phyloP scores from a whole-genome alignment of 1,140 invertebrate genomes.

The Riptortus pedestris region DNA sequence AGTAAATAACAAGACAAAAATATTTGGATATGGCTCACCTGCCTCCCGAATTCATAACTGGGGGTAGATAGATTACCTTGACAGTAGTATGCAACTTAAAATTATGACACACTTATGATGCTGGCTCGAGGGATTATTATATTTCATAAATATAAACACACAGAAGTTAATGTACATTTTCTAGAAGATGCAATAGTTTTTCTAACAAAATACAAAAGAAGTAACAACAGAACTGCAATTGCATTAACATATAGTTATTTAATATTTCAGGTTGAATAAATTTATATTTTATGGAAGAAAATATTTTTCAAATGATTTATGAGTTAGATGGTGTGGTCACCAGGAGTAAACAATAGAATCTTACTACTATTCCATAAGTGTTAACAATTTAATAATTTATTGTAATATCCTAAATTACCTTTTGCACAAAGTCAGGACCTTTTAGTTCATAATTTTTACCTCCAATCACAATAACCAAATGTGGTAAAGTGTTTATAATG shows the following conservation, averaged over 20 bases:
- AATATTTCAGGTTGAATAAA: not conserved
- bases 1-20: too few relatives aligned
- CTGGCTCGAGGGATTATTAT: too few relatives aligned
- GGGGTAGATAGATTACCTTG: too few relatives aligned
- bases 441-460: not conserved
- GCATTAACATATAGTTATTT: not conserved
- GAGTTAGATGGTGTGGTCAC: not conserved
- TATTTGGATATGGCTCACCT: too few relatives aligned
- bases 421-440: conserved; percentile 15
- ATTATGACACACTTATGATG: too few relatives aligned
- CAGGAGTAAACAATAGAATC: not conserved
- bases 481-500: not conserved
- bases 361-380: not conserved
- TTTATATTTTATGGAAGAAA: not conserved
- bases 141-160: too few relatives aligned
- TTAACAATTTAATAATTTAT: not conserved
- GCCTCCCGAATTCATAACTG: too few relatives aligned
- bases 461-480: conserved; percentile 3
- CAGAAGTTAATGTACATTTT: too few relatives aligned
- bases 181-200: too few relatives aligned
- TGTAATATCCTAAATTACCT: conserved; percentile 9
- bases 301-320: not conserved
- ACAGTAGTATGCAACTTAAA: too few relatives aligned
- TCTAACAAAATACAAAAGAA: too few relatives aligned
- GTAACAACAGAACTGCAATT: not conserved